Conservation (phyloP, 2,888 invertebrate genomes). For the Leptinotarsa juncta region DNA sequence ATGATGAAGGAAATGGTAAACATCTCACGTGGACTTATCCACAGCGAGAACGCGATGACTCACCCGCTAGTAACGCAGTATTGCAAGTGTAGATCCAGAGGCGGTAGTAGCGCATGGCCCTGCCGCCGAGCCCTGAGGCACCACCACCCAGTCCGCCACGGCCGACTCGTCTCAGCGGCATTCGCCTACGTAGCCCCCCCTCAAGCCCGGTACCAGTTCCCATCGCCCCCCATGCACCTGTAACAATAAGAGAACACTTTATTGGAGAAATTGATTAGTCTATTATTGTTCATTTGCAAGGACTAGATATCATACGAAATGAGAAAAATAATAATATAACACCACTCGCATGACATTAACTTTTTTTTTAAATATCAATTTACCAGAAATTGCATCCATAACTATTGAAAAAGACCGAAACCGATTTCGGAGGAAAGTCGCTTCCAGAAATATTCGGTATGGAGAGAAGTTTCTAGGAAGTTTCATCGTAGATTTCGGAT, state of each 20-base stretch:
- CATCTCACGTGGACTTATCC: no score
- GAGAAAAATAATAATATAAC: no score
- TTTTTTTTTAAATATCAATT: no score
- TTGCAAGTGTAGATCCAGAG: constrained; percentile 95
- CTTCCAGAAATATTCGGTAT: not conserved
- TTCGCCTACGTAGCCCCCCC: constrained; percentile 66
- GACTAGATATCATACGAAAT: no score
- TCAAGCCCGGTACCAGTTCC: constrained; percentile 61
- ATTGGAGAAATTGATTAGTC: not conserved
- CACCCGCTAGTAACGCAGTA: constrained; percentile 83
- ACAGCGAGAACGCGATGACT: not conserved
- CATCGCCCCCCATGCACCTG: constrained; percentile 70
- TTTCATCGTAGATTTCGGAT: constrained; percentile 15
- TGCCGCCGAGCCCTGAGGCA: constrained; percentile 58
- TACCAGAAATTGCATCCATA: not conserved
- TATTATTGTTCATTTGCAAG: no score
- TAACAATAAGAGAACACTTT: constrained; percentile 66
- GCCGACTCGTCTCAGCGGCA: constrained; percentile 67
- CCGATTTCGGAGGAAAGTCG: not conserved
- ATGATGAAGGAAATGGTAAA: no score
- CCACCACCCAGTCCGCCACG: constrained; percentile 65
- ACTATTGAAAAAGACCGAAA: not conserved
- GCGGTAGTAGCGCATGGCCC: constrained; percentile 84
- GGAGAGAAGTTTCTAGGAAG: constrained; percentile 3
- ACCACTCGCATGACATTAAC: no score